Percentiles rank a stretch among this genome's conserved stretches.
Conservation (phyloP, 2,888 invertebrate genomes). For the Macropis europaea region DNA sequence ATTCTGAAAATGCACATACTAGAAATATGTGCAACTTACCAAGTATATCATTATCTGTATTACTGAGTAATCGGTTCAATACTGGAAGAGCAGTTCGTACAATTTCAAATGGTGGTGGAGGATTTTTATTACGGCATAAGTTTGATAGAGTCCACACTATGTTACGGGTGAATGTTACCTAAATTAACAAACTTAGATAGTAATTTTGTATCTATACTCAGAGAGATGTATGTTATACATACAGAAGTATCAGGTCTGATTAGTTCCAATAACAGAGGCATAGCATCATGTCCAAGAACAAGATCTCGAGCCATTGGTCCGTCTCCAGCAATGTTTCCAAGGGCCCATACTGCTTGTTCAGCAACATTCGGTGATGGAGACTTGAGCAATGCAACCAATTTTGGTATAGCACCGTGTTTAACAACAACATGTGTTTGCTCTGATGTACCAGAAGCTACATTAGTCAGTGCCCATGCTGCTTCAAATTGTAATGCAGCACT, state of each 20-base stretch:
- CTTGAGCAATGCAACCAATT: conserved; percentile 87
- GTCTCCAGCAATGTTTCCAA: conserved; percentile 98
- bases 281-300: conserved; percentile 87
- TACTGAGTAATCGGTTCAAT: conserved; percentile 87
- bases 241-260: conserved; percentile 84
- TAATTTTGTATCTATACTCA: neutral
- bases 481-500: conserved; percentile 94
- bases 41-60: conserved; percentile 88
- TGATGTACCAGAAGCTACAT: conserved; percentile 96
- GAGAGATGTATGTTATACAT: conserved; percentile 48
- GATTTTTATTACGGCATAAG: conserved; percentile 96
- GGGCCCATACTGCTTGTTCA: conserved; percentile 98
- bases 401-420: conserved; percentile 91
- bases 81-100: conserved; percentile 89
- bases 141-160: conserved; percentile 97
- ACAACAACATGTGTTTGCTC: conserved; percentile 95
- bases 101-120: conserved; percentile 89
- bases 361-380: conserved; percentile 87
- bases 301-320: conserved; percentile 90
- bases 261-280: conserved; percentile 86
- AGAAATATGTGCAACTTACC: conserved; percentile 79
- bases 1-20: neutral
- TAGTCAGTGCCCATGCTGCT: conserved; percentile 98
- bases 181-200: conserved; percentile 2
- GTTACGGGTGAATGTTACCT: conserved; percentile 86